Conservation (phyloP, 2,888 invertebrate genomes). For the Pollenia griseotomentosa region DNA sequence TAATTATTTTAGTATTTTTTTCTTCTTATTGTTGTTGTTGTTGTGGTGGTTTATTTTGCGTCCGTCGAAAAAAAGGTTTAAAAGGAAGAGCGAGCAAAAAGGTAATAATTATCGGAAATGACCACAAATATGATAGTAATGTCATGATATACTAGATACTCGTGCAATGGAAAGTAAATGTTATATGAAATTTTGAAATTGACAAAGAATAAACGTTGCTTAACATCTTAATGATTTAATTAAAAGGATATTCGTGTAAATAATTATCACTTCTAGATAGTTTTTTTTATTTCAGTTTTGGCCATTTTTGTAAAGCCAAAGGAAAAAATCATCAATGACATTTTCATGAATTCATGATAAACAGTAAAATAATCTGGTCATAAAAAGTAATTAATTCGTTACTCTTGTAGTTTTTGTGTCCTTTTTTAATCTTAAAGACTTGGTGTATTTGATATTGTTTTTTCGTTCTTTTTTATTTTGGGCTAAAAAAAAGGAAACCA, state of each 20-base stretch:
- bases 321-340: conserved; percentile 29
- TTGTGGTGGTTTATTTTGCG: neutral
- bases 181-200: conserved; percentile 53
- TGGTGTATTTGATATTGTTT: conserved; percentile 69
- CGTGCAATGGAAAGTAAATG: conserved; percentile 19
- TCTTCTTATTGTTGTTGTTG: neutral
- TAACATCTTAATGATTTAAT: conserved; percentile 80
- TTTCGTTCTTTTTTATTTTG: neutral
- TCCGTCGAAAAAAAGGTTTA: conserved; percentile 16
- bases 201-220: conserved; percentile 18
- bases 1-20: conserved; percentile 56
- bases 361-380: conserved; percentile 48
- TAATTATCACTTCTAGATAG: conserved; percentile 69
- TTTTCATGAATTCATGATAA: conserved; percentile 25
- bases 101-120: conserved; percentile 72
- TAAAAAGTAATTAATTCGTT: conserved; percentile 72
- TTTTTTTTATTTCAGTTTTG: conserved; percentile 30
- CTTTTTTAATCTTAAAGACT: conserved; percentile 80
- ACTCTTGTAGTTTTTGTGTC: conserved; percentile 56
- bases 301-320: neutral
- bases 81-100: conserved; percentile 51
- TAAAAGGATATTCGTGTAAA: conserved; percentile 83
- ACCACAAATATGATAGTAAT: conserved; percentile 75
- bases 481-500: neutral
- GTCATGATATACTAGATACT: conserved; percentile 68